Conservation (phyloP, 2,888 invertebrate genomes). For the Coenonympha arcania region DNA sequence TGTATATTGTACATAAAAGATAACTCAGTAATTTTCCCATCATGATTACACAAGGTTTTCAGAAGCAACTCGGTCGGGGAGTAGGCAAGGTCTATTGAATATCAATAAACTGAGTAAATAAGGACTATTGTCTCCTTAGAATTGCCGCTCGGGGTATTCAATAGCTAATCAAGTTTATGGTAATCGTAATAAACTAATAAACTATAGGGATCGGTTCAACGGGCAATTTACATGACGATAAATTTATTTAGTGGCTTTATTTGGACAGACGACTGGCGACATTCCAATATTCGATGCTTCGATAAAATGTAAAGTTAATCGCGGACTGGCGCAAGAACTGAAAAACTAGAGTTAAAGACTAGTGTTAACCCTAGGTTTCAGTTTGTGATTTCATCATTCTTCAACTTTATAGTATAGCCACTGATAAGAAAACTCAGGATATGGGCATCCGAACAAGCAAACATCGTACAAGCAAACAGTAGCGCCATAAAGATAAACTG, state of each 20-base stretch:
- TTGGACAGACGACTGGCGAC: constrained; percentile 2
- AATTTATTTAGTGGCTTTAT: constrained; percentile 9
- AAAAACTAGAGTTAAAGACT: too few species aligned
- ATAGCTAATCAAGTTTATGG: constrained; percentile 9
- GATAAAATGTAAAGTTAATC: too few species aligned
- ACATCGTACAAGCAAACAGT: too few species aligned
- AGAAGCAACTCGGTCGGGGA: background rate
- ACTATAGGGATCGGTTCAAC: background rate
- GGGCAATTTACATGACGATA: constrained; percentile 9
- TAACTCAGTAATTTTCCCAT: background rate
- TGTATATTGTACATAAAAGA: background rate
- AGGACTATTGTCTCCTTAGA: background rate
- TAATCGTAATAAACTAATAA: constrained; percentile 9
- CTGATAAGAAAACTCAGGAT: too few species aligned
- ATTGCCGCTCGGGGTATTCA: constrained; percentile 2
- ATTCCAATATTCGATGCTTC: background rate
- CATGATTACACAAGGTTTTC: background rate
- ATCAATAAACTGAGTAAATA: background rate
- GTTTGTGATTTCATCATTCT: too few species aligned
- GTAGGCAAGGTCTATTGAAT: background rate
- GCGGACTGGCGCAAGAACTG: too few species aligned
- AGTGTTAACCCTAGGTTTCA: too few species aligned
- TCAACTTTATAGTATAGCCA: too few species aligned
- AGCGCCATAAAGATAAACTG: too few species aligned
- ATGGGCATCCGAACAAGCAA: too few species aligned